Percentiles rank a stretch among this genome's conserved stretches.
phyloP scores from a whole-genome alignment of 2,113 vertebrate species.

The Phalacrocorax brasilianus region DNA sequence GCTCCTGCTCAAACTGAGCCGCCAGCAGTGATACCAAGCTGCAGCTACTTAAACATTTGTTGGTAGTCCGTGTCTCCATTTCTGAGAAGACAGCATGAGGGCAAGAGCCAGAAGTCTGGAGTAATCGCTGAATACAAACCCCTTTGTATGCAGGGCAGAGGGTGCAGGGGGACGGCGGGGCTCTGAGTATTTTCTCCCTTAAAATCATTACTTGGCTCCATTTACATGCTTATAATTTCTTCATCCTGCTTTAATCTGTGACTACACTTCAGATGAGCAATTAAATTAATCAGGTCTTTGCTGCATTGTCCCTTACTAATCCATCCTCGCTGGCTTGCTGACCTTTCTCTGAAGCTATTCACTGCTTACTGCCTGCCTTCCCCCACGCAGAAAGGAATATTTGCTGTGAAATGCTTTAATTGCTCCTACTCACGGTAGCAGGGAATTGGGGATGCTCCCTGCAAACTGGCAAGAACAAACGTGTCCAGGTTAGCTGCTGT shows the following conservation, averaged over 20 bases:
- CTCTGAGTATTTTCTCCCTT: background rate
- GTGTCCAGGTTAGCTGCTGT: background rate
- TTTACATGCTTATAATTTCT: slow-evolving; percentile 54
- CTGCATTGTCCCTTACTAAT: slow-evolving; percentile 44
- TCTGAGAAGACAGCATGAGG: background rate
- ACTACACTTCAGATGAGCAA: slow-evolving; percentile 38
- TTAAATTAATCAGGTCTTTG: slow-evolving; percentile 57
- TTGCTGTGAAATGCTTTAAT: background rate
- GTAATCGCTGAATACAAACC: background rate
- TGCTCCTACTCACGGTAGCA: background rate
- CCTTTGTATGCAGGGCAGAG: background rate
- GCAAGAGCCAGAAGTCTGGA: background rate
- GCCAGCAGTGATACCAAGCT: background rate
- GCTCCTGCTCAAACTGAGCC: background rate
- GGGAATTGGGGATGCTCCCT: background rate
- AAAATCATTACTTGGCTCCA: slow-evolving; percentile 29
- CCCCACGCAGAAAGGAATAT: background rate
- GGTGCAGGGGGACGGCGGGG: background rate
- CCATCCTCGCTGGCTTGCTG: background rate
- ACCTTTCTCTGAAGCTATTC: slow-evolving; percentile 38
- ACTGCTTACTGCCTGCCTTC: background rate
- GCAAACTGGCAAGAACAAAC: background rate
- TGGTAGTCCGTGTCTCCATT: background rate
- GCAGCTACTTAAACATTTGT: background rate
- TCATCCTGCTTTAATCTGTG: slow-evolving; percentile 35